Evolutionary conservation across 1,140 invertebrate genomes (phyloP), one percentile per base, ranked within the genome.

Genomic region (Listronotus bonariensis): DNA sequence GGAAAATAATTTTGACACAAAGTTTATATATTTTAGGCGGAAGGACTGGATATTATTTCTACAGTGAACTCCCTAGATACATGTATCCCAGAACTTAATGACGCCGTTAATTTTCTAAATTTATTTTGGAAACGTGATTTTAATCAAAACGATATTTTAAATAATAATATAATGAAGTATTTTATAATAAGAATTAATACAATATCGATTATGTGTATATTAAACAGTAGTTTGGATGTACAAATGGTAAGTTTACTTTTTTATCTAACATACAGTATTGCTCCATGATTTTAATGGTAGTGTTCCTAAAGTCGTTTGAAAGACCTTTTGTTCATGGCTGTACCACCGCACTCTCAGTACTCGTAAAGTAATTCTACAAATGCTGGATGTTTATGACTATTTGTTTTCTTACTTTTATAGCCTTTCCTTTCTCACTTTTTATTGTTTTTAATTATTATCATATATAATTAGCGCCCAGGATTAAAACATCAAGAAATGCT

Each of bases 101-200:
- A 55, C 5, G 41, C 41, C 6, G 18, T 41, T 11, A 34, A 9
- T 6, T 55, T 55, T 55, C n/a, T 55, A 20, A 18, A 55, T n/a
- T 11, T 15, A 40, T 55, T 55, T 41, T 55, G 53, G 53, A n/a
- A n/a, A 3, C 7, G 8, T 1, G 53, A 55, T 11, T 41, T 55
- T n/a, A 42, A 20, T 45, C 12, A 9, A 3, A 26, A 26, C 20
- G 36, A 55, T 9, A 26, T 55, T 14, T 40, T 42, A 26, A 9
- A 42, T 10, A 55, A 41, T 41, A 40, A 55, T 42, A 3, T 18
- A n/a, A 40, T 41, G 17, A 40, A 55, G 40, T 55, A 55, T 42
- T 41, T 55, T 20, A 9, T 41, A 20, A 7, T 15, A 15, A 55
- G 41, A 31, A 31, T 41, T 20, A 8, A 10, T 41, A 15, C 5